Evolutionary conservation across 2,113 vertebrate species (phyloP).

Genomic region (Lanius collurio): DNA sequence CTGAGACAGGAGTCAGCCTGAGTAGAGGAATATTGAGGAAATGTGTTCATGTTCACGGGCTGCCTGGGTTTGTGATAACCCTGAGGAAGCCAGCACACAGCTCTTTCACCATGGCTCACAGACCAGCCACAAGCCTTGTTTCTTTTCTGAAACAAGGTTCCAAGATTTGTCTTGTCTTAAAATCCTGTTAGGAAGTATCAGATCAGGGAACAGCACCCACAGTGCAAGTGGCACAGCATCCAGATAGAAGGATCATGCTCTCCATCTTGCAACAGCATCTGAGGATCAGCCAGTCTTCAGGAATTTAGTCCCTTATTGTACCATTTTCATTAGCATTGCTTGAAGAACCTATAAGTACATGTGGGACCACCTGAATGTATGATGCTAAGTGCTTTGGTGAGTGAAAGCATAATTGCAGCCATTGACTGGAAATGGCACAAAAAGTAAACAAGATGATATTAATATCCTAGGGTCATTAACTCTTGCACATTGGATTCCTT

Average conservation of each 20-base stretch:
- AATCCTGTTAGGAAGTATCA: background rate
- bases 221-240: background rate
- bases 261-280: background rate
- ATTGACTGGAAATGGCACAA: background rate
- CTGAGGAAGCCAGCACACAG: background rate
- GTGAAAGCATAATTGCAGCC: background rate
- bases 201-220: background rate
- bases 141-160: background rate
- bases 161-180: background rate
- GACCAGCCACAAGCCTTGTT: background rate
- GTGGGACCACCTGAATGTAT: background rate
- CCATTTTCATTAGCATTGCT: background rate
- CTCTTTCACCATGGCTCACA: background rate
- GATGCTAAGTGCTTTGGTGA: background rate
- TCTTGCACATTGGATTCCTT: background rate
- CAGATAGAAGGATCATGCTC: background rate
- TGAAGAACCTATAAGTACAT: background rate
- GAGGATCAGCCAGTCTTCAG: background rate
- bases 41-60: fast-evolving
- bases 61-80: background rate
- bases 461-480: background rate
- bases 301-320: background rate
- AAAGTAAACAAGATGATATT: background rate
- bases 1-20: background rate
- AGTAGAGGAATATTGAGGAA: background rate